Conservation (phyloP, 2,797 vertebrate genomes). For the Bryconaethiops microstoma region DNA sequence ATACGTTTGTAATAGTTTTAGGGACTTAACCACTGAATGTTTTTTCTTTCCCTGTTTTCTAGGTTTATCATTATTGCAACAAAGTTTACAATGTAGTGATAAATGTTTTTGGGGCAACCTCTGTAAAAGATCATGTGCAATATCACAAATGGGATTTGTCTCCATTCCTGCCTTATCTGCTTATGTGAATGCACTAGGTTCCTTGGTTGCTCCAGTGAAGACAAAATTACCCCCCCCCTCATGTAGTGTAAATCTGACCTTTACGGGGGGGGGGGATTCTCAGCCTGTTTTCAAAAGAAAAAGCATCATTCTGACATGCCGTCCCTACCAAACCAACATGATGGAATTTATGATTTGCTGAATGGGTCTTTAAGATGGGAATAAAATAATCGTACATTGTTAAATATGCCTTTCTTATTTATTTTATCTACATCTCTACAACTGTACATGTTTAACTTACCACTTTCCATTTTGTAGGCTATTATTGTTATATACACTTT, state of each 20-base stretch:
- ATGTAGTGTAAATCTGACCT: slow-evolving; percentile 38
- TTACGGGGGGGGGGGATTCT: slow-evolving; percentile 6
- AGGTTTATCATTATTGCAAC: slow-evolving; percentile 31
- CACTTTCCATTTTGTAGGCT: no score
- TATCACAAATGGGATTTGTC: neutral
- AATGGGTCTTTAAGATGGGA: slow-evolving; percentile 38
- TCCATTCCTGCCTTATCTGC: slow-evolving; percentile 33
- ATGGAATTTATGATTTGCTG: slow-evolving; percentile 8
- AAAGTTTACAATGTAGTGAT: slow-evolving; percentile 16
- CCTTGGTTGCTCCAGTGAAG: slow-evolving; percentile 8
- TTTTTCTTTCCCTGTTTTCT: slow-evolving; percentile 11
- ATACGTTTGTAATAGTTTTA: slow-evolving; percentile 25
- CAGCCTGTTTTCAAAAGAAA: neutral
- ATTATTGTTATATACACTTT: no score
- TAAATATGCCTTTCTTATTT: neutral
- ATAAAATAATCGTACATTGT: slow-evolving; percentile 51
- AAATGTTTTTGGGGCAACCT: neutral
- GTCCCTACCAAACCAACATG: slow-evolving; percentile 7
- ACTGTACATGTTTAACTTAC: no score
- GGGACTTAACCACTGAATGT: slow-evolving; percentile 50
- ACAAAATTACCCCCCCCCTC: neutral
- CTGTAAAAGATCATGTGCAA: slow-evolving; percentile 6
- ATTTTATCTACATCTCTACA: neutral
- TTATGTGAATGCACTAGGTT: slow-evolving; percentile 15
- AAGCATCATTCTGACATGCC: neutral